phyloP scores from a whole-genome alignment of 2,797 vertebrate genomes.

The Myotis vivesi region DNA sequence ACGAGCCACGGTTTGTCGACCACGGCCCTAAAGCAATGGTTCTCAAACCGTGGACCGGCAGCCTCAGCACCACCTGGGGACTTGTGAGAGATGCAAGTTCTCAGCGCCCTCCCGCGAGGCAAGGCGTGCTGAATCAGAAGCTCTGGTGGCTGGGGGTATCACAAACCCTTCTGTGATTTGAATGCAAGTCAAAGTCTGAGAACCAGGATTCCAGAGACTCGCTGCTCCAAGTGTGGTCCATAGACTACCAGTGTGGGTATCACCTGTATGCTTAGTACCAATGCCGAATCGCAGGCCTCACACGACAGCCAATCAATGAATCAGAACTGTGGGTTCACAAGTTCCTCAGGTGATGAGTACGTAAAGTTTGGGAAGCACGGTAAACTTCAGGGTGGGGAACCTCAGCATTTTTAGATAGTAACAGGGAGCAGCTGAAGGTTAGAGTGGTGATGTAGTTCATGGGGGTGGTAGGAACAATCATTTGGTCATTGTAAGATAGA shows the following conservation, averaged over 20 bases:
- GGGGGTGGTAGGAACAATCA: not conserved
- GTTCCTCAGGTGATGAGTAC: not conserved
- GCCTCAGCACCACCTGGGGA: not conserved
- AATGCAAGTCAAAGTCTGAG: not conserved
- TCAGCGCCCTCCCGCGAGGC: not conserved
- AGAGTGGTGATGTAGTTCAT: not conserved
- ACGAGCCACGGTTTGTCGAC: no score
- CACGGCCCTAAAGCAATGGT: not conserved
- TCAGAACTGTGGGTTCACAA: not conserved
- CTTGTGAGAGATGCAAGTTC: not conserved
- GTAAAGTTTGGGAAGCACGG: not conserved
- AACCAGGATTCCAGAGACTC: not conserved
- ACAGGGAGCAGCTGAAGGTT: not conserved
- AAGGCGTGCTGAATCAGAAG: not conserved
- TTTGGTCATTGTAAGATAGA: not conserved
- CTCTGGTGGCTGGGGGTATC: not conserved
- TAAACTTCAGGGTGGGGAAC: not conserved
- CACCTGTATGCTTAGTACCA: not conserved
- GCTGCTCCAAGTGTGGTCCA: not conserved
- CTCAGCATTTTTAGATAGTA: not conserved
- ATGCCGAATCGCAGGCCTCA: not conserved
- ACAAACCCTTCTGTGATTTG: not conserved
- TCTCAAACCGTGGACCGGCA: not conserved
- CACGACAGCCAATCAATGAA: not conserved
- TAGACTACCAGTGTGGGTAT: rapidly evolving